phyloP scores from a whole-genome alignment of 2,797 vertebrate genomes.

The Ataeniobius toweri region DNA sequence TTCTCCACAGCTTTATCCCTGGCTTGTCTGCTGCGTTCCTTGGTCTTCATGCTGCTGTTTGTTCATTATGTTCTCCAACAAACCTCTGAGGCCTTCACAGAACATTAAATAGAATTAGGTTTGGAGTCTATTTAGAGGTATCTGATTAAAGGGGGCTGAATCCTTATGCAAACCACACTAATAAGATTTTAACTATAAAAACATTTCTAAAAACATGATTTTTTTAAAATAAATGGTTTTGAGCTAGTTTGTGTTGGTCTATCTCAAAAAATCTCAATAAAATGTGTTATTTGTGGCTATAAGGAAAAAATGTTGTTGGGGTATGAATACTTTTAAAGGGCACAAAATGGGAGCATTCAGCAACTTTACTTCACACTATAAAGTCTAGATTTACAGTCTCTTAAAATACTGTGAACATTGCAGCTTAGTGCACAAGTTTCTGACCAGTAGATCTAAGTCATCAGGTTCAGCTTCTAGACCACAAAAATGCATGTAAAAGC shows the following conservation, averaged over 20 bases:
- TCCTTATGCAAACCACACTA: background rate
- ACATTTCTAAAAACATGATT: background rate
- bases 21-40: background rate
- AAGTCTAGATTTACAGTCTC: background rate
- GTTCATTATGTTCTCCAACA: background rate
- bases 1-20: background rate
- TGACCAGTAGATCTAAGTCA: background rate
- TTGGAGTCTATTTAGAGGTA: background rate
- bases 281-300: background rate
- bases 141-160: background rate
- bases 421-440: background rate
- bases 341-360: background rate
- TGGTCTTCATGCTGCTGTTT: background rate
- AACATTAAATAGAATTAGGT: background rate
- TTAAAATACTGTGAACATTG: background rate
- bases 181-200: background rate
- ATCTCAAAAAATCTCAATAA: background rate
- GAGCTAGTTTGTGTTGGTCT: background rate
- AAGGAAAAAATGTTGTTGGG: background rate
- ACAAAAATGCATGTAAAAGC: background rate
- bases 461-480: background rate
- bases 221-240: background rate
- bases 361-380: background rate
- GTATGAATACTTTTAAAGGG: background rate
- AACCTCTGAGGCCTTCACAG: background rate